These are phyloP conservation scores for Keiferia lycopersicella DNA, from an alignment of 2,888 invertebrate genomes.

Conservation along the genomic window DNA sequence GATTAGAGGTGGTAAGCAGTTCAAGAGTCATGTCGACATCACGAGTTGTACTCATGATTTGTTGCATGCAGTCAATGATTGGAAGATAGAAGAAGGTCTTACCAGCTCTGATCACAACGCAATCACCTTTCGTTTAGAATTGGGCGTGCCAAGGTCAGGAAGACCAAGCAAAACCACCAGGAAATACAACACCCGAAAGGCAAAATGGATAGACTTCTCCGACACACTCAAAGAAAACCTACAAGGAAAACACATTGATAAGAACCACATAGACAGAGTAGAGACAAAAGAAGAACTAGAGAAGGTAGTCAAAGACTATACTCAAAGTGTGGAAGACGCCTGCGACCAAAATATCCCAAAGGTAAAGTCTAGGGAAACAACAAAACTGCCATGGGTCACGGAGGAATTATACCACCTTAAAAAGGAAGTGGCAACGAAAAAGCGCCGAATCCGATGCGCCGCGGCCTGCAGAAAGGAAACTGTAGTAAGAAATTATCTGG, in stretches of 20 bases:
- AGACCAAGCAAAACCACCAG: too few species aligned
- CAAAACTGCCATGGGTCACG: slow-evolving; percentile 3
- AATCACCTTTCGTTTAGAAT: not conserved
- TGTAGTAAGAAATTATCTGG: slow-evolving; percentile 26
- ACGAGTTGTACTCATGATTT: too few species aligned
- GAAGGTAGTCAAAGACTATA: too few species aligned
- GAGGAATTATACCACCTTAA: not conserved
- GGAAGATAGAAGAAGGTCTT: too few species aligned
- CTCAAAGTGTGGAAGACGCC: too few species aligned
- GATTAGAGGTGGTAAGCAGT: too few species aligned
- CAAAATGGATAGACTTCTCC: not conserved
- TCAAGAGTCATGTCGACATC: too few species aligned
- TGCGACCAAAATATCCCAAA: not conserved
- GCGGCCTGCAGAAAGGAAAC: slow-evolving; percentile 24
- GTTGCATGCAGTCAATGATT: too few species aligned
- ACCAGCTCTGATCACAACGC: too few species aligned
- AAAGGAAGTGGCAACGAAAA: not conserved
- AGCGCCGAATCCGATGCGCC: slow-evolving; percentile 20
- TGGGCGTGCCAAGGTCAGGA: not conserved
- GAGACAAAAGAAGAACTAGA: not conserved
- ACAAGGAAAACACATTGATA: too few species aligned
- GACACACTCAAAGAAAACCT: not conserved
- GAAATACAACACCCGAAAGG: slow-evolving; percentile 9
- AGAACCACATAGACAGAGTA: not conserved
- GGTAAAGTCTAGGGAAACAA: not conserved